Evolutionary conservation across 2,113 vertebrate genomes (phyloP).

Genomic region (Halichoerus grypus): DNA sequence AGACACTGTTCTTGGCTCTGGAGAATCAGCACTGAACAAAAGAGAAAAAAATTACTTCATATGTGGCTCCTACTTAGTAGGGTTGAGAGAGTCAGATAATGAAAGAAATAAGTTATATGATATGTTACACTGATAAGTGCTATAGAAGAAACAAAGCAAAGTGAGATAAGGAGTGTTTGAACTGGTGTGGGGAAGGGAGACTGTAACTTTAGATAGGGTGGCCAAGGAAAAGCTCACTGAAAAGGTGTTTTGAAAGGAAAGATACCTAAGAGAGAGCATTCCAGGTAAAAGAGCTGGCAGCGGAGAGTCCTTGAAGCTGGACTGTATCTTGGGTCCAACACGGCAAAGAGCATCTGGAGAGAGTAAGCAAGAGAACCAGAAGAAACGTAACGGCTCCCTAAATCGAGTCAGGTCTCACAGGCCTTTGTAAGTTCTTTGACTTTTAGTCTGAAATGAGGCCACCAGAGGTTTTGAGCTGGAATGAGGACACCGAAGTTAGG

Average conservation of each 20-base stretch:
- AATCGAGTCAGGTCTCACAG: not conserved
- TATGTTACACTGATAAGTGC: not conserved
- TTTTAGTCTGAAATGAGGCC: not conserved
- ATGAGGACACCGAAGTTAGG: not conserved
- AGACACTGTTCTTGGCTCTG: not conserved
- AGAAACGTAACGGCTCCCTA: not conserved
- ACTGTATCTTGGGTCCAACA: not conserved
- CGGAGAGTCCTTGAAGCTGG: not conserved
- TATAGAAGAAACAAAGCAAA: not conserved
- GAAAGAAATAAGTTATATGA: not conserved
- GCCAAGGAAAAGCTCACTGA: not conserved
- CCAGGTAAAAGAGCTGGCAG: not conserved
- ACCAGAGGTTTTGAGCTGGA: not conserved
- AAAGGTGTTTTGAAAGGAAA: not conserved
- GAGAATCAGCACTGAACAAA: not conserved
- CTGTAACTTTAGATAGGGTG: not conserved
- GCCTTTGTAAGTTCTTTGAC: not conserved
- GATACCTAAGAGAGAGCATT: not conserved
- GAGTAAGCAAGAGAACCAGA: not conserved
- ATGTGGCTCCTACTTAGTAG: not conserved
- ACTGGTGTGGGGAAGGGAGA: not conserved
- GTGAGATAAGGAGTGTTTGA: not conserved
- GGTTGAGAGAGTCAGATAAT: not conserved
- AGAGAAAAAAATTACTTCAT: not conserved
- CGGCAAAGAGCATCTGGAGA: not conserved